Percentiles rank a stretch among this genome's conserved stretches.
These are phyloP conservation scores for Anabacerthia variegaticeps DNA, from an alignment of 2,797 vertebrate species.

Conservation along the genomic window DNA sequence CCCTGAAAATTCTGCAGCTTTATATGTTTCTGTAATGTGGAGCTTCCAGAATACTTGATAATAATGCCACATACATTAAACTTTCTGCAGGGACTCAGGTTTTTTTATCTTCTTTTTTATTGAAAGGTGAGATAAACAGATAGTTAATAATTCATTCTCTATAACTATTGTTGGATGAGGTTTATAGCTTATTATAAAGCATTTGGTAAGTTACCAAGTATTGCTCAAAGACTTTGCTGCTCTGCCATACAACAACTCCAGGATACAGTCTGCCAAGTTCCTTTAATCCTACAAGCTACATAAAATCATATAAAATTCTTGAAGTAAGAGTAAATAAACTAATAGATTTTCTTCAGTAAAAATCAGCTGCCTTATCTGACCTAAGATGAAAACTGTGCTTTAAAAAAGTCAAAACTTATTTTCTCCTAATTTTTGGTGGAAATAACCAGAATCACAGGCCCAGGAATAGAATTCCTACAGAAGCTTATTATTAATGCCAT, in stretches of 20 bases:
- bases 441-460: not conserved
- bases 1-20: not conserved
- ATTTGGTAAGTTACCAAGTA: not conserved
- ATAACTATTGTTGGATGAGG: not conserved
- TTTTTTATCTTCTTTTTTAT: not conserved
- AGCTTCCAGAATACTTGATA: not conserved
- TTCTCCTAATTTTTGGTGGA: not conserved
- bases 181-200: not conserved
- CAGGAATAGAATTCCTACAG: not conserved
- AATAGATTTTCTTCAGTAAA: not conserved
- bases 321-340: not conserved
- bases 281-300: not conserved
- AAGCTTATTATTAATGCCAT: not conserved
- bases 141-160: not conserved
- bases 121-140: not conserved
- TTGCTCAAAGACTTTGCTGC: not conserved
- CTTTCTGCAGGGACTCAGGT: not conserved
- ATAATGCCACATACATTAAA: not conserved
- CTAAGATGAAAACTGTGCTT: not conserved
- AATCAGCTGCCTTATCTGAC: not conserved
- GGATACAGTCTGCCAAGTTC: not conserved
- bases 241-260: not conserved
- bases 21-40: not conserved
- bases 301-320: not conserved
- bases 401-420: not conserved